These are phyloP conservation scores for Corythaeola cristata DNA, from an alignment of 2,113 vertebrate species.

Conservation along the genomic window DNA sequence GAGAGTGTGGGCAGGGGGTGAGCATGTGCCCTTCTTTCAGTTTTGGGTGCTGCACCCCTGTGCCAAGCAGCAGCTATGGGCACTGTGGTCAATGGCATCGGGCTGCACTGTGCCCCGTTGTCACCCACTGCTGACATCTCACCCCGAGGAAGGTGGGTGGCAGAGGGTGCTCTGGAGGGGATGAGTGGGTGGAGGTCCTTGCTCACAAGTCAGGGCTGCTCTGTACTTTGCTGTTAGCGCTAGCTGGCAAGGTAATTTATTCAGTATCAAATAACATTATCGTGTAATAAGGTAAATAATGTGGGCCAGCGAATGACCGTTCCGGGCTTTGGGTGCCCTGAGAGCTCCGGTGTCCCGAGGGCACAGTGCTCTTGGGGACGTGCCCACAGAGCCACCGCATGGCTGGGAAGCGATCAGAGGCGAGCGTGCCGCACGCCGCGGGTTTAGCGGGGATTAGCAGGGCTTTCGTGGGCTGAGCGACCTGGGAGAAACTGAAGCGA, in stretches of 20 bases:
- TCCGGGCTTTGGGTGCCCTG: neutral
- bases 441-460: neutral
- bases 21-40: rapidly evolving
- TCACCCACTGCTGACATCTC: neutral
- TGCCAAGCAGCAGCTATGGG: neutral
- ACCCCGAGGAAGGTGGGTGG: neutral
- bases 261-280: neutral
- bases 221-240: neutral
- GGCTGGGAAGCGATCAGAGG: neutral
- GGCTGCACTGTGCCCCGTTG: neutral
- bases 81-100: rapidly evolving
- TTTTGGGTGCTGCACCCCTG: neutral
- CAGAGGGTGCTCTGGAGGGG: neutral
- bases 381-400: neutral
- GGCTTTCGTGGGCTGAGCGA: neutral
- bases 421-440: neutral
- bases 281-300: neutral
- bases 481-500: neutral
- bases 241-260: neutral
- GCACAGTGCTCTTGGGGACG: neutral
- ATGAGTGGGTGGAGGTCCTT: neutral
- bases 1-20: neutral
- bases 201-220: neutral
- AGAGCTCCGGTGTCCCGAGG: neutral
- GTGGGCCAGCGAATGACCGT: neutral